Base-by-base conservation (phyloP, 1,140 invertebrate genomes). In the Grapholita molesta region DNA sequence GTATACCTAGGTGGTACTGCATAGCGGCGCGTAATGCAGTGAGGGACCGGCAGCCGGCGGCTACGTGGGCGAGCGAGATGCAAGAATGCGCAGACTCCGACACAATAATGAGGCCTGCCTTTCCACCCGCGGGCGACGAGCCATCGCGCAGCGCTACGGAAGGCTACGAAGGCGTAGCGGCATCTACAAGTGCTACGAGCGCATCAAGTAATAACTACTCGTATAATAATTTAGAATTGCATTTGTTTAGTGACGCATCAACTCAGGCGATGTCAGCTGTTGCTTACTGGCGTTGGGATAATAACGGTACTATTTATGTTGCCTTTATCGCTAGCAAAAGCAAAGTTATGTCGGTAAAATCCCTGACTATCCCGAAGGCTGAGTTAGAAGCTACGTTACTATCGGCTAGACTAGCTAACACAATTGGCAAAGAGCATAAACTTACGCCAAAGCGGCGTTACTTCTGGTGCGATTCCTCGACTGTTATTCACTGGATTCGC, bases 1-100 rank as follows among this genome's bases (percentile, higher is more conserved):
- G 53, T 2, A 35, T 69, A 61, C 67, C 52, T 1, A 21, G 67
- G 15, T 61, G 32, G 9, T 61, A 69, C 23, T n/a, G n/a, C n/a
- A n/a, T n/a, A n/a, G n/a, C n/a, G n/a, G n/a, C n/a, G n/a, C n/a
- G n/a, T n/a, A n/a, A n/a, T n/a, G n/a, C n/a, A n/a, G n/a, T n/a
- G n/a, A n/a, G n/a, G n/a, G n/a, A n/a, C n/a, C n/a, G n/a, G n/a
- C 38, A 68, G 1, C 3, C 32, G 12, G 9, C 64, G 3, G 1
- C 61, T 12, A 18, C 12, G 5, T 3, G 7, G 5, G 61, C 11
- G 15, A 64, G 61, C 28, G 61, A 7, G 21, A 64, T 9, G 57
- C 7, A 12, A 2, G 25, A 18, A 15, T 11, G 6, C 24, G n/a
- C n/a, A n/a, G n/a, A n/a, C n/a, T n/a, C n/a, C n/a, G n/a, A n/a